Percentiles rank a stretch among this genome's conserved stretches.
Conservation (phyloP, 2,888 invertebrate genomes). For the Ochlodes sylvanus region DNA sequence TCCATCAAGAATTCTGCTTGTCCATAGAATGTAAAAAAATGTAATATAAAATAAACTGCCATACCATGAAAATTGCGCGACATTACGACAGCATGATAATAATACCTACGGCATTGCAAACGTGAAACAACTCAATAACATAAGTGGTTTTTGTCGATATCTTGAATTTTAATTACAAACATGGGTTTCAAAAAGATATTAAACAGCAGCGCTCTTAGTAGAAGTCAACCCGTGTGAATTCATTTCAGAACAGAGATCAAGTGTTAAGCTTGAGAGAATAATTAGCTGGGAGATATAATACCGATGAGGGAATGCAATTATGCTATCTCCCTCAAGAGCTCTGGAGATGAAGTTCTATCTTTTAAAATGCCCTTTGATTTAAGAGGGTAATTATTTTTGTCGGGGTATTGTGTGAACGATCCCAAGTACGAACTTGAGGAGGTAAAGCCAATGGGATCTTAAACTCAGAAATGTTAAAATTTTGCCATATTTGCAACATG, state of each 20-base stretch:
- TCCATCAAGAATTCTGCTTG: too few relatives aligned
- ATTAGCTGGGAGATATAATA: slow-evolving; percentile 54
- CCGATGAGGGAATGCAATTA: slow-evolving; percentile 43
- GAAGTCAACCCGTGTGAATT: not conserved
- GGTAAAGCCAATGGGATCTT: not conserved
- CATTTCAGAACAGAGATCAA: slow-evolving; percentile 55
- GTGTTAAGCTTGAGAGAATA: slow-evolving; percentile 65
- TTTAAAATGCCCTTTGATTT: slow-evolving; percentile 35
- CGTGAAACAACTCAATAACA: too few relatives aligned
- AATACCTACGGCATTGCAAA: too few relatives aligned
- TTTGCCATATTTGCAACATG: not conserved
- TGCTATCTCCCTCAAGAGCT: slow-evolving; percentile 28
- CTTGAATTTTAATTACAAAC: too few relatives aligned
- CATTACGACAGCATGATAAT: too few relatives aligned
- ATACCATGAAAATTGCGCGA: too few relatives aligned
- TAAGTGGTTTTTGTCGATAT: too few relatives aligned
- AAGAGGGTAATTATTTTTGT: slow-evolving; percentile 35
- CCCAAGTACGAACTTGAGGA: not conserved
- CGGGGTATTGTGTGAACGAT: slow-evolving; percentile 13
- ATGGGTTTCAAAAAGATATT: too few relatives aligned
- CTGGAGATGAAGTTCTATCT: slow-evolving; percentile 38
- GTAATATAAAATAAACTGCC: too few relatives aligned
- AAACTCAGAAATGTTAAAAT: not conserved
- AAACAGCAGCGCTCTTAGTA: not conserved
- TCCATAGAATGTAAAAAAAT: too few relatives aligned